These are phyloP conservation scores for Dasypogon diadema DNA, from an alignment of 2,888 invertebrate species.

Conservation along the genomic window DNA sequence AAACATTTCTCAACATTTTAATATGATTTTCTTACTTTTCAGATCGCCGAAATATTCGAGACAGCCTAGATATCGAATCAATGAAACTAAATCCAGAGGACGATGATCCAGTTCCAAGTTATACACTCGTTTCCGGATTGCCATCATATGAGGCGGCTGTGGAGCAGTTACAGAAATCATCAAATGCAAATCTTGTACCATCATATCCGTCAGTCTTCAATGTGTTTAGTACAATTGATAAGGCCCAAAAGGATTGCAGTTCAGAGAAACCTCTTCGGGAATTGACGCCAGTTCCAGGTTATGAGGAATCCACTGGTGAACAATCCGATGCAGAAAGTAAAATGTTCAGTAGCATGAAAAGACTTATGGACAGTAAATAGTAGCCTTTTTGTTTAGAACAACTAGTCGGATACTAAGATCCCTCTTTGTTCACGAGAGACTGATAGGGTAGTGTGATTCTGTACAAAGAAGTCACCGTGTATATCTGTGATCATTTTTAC, in stretches of 20 bases:
- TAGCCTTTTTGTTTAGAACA: neutral
- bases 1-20: too few relatives aligned
- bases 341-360: neutral
- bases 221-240: conserved; percentile 50
- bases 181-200: conserved; percentile 54
- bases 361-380: conserved; percentile 3
- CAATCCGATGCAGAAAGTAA: neutral
- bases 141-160: conserved; percentile 75
- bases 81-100: conserved; percentile 65
- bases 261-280: neutral
- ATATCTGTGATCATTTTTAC: conserved; percentile 47
- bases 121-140: conserved; percentile 74
- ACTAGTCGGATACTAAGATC: neutral
- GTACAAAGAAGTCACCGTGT: neutral
- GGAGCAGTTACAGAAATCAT: conserved; percentile 70
- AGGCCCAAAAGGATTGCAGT: neutral
- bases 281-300: neutral
- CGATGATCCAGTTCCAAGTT: conserved; percentile 74
- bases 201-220: conserved; percentile 54
- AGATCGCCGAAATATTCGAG: conserved; percentile 60
- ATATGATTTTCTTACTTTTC: conserved; percentile 52
- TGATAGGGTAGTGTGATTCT: conserved; percentile 33
- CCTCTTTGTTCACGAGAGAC: neutral
- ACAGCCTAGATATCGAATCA: conserved; percentile 63
- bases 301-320: conserved; percentile 3